Evolutionary conservation across 2,113 vertebrate genomes (phyloP), one percentile per base, ranked within the genome.

Genomic region (Axis porcinus): DNA sequence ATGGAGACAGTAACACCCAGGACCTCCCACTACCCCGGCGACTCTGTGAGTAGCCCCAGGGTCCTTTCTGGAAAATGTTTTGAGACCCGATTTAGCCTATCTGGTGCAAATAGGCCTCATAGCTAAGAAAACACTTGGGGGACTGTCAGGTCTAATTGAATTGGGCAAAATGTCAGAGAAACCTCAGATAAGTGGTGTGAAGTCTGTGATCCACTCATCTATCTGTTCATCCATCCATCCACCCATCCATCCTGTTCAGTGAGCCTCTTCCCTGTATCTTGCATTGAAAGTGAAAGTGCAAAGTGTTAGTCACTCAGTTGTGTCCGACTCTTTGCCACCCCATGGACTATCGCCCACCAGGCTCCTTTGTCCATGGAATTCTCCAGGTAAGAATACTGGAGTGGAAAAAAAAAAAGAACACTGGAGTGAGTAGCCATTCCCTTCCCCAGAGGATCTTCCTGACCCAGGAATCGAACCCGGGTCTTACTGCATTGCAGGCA

Each of bases 31-130:
- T 83, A 57, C 10, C 6, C 7, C 11, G 15, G 10, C 3, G 12
- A 87, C 28, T 81, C 92, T 85, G 5, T 82, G 54, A 36, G 25
- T 40, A 95, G 10, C 19, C 9, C 14, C 3, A 50, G 13, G 10
- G 60, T 85, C 74, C 85, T 97, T 92, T 92, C 89, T 93, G 86
- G 84, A 91, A 94, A 95, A 86, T 84, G n/a, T 19, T 88, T 92
- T 86, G 58, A 97, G 57, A 92, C 25, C 25, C 0, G 5, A 54
- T 52, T 90, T 94, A 74, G 47, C 64, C 54, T 92, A 27, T 81
- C 50, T 90, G 88, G 17, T 70, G 7, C 43, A 64, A 89, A 81
- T 40, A 85, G 55, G 27, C 9, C 27, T 45, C 36, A 23, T 45
- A 55, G 27, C 52, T 86, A 79, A 84, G 45, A 94, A 84, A 50